Base-by-base conservation (phyloP, 2,797 vertebrate genomes). In the Ctenochaetus hawaiiensis region DNA sequence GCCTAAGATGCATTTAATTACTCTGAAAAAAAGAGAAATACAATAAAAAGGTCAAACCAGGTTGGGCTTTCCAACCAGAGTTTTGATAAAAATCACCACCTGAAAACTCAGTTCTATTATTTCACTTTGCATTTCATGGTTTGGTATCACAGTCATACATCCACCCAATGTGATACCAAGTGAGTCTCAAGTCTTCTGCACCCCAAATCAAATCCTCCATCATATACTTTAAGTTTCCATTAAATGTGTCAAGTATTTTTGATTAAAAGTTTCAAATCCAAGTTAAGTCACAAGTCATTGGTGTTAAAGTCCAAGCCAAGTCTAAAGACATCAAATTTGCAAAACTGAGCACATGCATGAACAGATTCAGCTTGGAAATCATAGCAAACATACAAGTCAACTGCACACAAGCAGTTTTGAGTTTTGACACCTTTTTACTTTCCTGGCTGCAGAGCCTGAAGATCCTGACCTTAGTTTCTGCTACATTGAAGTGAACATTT, bases 1-100 rank as follows among this genome's bases (percentile, higher is more conserved):
- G 16, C 58, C 6, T 41, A 48, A 45, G 20, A 20, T 17, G 53
- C 49, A 53, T 72, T 59, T 20, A 23, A 57, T 81, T 56, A 39
- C 57, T 48, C 26, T 45, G 56, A 48, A 37, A 45, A 7, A 37
- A 45, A 60, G 34, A 59, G 30, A 52, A 18, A 44, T 30, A 43
- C 23, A 34, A 30, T 26, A 39, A 58, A 60, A 60, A 39, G 20
- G 39, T 51, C 30, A 41, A 17, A 34, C 20, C 43, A 6, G 45
- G 4, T 67, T 49, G 30, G 56, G 45, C 16, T 43, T 47, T 52
- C 52, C 14, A 54, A 17, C 2, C 18, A 13, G 23, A 23, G 22
- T 6, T 47, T 54, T 43, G 7, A 30, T 14, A 13, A 49, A 23
- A 44, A 13, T 23, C 26, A 49, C 26, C 51, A 45, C 13, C 4